A percentile compares a stretch with the other conserved stretches of the same genome.
phyloP scores from a whole-genome alignment of 2,113 vertebrate genomes.

The Vicugna pacos region DNA sequence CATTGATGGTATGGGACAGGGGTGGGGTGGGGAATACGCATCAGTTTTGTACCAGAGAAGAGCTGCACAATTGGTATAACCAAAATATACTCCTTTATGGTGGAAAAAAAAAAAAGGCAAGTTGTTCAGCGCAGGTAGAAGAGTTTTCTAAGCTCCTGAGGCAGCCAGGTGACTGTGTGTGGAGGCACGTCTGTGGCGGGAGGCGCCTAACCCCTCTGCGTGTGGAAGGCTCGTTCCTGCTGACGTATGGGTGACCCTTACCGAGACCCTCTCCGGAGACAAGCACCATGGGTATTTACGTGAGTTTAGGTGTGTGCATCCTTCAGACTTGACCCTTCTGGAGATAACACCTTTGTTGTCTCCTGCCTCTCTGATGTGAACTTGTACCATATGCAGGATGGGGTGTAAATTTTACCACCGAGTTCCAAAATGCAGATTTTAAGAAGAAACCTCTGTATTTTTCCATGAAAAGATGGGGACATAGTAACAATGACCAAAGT shows the following conservation, averaged over 20 bases:
- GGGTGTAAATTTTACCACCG: conserved; percentile 17
- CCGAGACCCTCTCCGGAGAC: neutral
- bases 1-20: neutral
- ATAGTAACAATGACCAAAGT: neutral
- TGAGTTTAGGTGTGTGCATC: neutral
- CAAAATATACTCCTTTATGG: neutral
- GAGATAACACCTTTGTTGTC: neutral
- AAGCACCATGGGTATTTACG: neutral
- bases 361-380: neutral
- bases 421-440: neutral
- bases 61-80: neutral
- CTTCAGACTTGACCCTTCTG: neutral
- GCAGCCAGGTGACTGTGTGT: neutral
- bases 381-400: neutral
- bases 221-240: neutral
- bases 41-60: neutral
- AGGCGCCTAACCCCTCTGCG: neutral
- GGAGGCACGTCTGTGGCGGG: neutral
- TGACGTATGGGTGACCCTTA: neutral
- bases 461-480: conserved; percentile 2
- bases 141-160: neutral
- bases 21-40: no score
- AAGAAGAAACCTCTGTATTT: conserved; percentile 23
- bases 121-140: neutral
- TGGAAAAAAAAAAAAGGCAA: neutral